Base-by-base conservation (phyloP, 2,888 invertebrate genomes). In the Iphiclides podalirius region DNA sequence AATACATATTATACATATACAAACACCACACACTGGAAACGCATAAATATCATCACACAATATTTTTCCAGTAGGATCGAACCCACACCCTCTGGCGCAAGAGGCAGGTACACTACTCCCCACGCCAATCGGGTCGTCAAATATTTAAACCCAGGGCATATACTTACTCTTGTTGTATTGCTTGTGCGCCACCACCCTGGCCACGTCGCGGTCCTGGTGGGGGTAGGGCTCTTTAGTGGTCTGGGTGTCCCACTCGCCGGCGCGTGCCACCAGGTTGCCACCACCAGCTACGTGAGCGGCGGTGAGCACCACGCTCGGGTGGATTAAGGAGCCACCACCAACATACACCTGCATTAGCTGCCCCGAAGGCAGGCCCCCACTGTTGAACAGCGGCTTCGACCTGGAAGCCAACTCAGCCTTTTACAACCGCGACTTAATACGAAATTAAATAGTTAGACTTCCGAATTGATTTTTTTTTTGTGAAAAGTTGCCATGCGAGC, bases 191-290 rank as follows among this genome's bases (percentile, higher is more conserved):
- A 90, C 72, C 0, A 92, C 75, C 8, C 82, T 82, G 12, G 12
- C 12, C 2, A 48, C 48, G 2, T 48, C 42, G 11, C 48, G 37
- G 66, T 95, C 94, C 64, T 95, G 94, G 69, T 94, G 93, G 0
- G 92, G 91, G 52, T 89, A 91, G 0, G 92, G 85, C 67, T 96
- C 95, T 38, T 89, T 90, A 28, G 90, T 92, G 0, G 92, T 93
- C 71, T 94, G 94, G 0, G 95, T 94, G 75, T 95, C 95, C 95
- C 95, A 96, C 78, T 95, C 95, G 0, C 95, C 95, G 0, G 93
- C 93, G 0, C 95, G 89, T 1, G 94, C 81, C 33, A 73, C 66
- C 1, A 90, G 62, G 0, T 15, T 16, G 31, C 62, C 43, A 14
- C 55, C 46, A 0, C 60, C 53, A 0, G 28, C 92, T 20, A 53